phyloP scores from a whole-genome alignment of 2,888 invertebrate genomes.

The Lepidocyrtoides sp. region DNA sequence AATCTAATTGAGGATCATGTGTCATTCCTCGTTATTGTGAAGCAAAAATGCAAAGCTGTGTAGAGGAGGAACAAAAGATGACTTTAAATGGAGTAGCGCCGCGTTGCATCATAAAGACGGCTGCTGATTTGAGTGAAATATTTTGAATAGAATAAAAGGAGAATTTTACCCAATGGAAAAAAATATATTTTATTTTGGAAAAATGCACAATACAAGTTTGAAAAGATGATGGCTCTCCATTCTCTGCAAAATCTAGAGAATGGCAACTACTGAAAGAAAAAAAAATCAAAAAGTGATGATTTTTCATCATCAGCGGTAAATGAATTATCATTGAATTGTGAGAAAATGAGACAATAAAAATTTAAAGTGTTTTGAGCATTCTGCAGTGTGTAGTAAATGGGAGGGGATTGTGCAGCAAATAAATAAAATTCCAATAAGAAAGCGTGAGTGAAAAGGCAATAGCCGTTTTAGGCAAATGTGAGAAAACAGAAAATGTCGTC shows the following conservation, averaged over 20 bases:
- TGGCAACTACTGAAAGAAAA: not conserved
- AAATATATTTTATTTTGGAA: not conserved
- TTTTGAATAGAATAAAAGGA: no score
- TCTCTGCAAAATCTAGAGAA: not conserved
- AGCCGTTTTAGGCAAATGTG: not conserved
- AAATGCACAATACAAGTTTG: not conserved
- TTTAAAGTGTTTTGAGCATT: no score
- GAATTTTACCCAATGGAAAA: not conserved
- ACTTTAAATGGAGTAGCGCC: not conserved
- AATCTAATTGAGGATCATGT: not conserved
- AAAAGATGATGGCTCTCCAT: not conserved
- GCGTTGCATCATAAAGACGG: no score
- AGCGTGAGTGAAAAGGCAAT: no score
- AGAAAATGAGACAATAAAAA: not conserved
- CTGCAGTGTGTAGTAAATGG: no score
- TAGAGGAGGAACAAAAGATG: not conserved
- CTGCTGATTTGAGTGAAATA: no score
- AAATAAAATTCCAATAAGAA: no score
- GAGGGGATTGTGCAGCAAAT: no score
- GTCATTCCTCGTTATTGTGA: slow-evolving; percentile 7
- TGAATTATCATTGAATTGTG: not conserved
- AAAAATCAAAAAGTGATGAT: slow-evolving; percentile 22
- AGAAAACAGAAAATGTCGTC: slow-evolving; percentile 55
- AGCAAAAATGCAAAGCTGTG: not conserved
- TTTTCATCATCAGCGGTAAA: not conserved